Percentiles rank a stretch among this genome's conserved stretches.
phyloP scores from a whole-genome alignment of 2,113 vertebrate genomes.

The Pedionomus torquatus region DNA sequence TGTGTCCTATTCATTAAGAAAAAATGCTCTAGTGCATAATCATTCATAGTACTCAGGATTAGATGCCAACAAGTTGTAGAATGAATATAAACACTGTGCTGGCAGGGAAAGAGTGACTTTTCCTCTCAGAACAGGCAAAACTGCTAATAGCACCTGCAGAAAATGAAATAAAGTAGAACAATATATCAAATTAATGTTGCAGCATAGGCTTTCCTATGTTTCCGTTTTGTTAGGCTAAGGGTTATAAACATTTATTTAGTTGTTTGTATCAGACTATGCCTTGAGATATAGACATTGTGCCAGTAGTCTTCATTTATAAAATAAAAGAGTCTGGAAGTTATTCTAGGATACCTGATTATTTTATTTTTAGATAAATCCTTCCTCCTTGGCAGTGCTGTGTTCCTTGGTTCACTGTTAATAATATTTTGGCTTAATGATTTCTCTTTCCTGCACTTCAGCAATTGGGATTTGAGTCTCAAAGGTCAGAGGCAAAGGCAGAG shows the following conservation, averaged over 20 bases:
- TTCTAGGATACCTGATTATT: neutral
- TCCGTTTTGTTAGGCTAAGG: neutral
- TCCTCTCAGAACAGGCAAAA: neutral
- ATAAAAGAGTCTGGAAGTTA: neutral
- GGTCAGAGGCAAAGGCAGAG: neutral
- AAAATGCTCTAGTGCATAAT: neutral
- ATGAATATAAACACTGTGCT: conserved; percentile 20
- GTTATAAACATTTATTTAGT: neutral
- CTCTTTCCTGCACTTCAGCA: neutral
- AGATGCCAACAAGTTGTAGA: neutral
- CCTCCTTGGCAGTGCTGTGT: neutral
- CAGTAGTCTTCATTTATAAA: neutral
- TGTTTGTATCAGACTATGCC: neutral
- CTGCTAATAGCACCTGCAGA: neutral
- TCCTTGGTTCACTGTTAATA: conserved; percentile 37
- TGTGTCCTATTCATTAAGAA: neutral
- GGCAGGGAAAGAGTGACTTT: neutral
- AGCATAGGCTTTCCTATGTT: neutral
- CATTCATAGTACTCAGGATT: neutral
- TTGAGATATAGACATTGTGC: neutral
- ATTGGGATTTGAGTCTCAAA: neutral
- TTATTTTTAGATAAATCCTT: conserved; percentile 40
- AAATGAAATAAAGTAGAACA: neutral
- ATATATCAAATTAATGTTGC: neutral
- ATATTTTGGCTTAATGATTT: neutral